Conservation (phyloP, 2,888 invertebrate species). For the Galeopsomyia nigrocyanea region DNA sequence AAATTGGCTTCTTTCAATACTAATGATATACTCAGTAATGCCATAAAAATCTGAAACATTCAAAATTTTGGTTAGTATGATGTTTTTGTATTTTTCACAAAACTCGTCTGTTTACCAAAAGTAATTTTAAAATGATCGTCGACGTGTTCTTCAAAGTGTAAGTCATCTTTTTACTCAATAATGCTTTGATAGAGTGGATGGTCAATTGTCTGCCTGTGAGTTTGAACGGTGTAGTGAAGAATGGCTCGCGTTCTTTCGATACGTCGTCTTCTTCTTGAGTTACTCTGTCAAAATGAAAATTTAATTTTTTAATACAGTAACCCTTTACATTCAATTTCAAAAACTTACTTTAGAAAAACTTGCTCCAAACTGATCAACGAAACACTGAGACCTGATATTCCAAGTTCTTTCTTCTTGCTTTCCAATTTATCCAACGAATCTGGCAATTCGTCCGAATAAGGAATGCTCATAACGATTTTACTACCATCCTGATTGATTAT, state of each 20-base stretch:
- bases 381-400: conserved; percentile 82
- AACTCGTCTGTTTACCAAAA: conserved; percentile 26
- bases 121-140: conserved; percentile 49
- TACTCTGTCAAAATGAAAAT: conserved; percentile 21
- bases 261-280: conserved; percentile 51
- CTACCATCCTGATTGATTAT: conserved; percentile 66
- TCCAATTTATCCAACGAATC: conserved; percentile 76
- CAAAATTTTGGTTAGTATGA: neutral
- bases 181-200: conserved; percentile 60
- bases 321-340: neutral
- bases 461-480: conserved; percentile 71
- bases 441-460: conserved; percentile 72
- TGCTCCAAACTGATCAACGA: conserved; percentile 91
- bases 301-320: too few species aligned
- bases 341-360: conserved; percentile 81
- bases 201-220: conserved; percentile 57
- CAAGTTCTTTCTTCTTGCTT: conserved; percentile 70
- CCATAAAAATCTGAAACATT: conserved; percentile 18
- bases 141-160: conserved; percentile 62
- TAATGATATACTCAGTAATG: conserved; percentile 25
- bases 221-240: conserved; percentile 53
- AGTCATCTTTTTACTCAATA: conserved; percentile 63
- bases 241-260: conserved; percentile 51
- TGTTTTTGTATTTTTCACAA: neutral
- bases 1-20: conserved; percentile 23